phyloP scores from a whole-genome alignment of 2,113 vertebrate genomes.

The Salvelinus sp. region DNA sequence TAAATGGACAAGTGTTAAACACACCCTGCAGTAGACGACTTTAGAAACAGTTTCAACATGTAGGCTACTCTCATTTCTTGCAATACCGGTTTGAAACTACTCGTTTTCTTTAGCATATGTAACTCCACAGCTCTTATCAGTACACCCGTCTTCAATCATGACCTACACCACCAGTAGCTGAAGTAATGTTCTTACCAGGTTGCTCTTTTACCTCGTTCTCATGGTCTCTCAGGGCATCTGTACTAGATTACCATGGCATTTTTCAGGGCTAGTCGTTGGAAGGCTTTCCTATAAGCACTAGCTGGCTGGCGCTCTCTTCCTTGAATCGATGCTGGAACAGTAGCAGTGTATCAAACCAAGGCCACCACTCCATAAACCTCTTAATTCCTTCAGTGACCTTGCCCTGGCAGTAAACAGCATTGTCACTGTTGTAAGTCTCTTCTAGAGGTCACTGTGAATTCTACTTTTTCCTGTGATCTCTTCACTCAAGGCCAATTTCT shows the following conservation, averaged over 20 bases:
- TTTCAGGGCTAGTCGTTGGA: constrained; percentile 42
- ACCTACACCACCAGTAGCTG: not conserved
- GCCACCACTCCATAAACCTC: constrained; percentile 16
- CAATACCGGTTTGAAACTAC: too few relatives aligned
- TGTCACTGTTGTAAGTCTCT: constrained; percentile 5
- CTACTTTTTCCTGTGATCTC: not conserved
- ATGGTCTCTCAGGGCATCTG: constrained; percentile 31
- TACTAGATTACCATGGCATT: constrained; percentile 5
- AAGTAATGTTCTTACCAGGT: not conserved
- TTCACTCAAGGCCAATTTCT: constrained; percentile 32
- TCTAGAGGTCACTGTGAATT: not conserved
- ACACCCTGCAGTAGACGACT: too few relatives aligned
- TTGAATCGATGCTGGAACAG: constrained; percentile 38
- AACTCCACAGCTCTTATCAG: not conserved
- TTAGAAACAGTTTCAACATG: too few relatives aligned
- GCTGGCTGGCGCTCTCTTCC: not conserved
- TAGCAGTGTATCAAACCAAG: constrained; percentile 47
- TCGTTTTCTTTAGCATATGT: not conserved
- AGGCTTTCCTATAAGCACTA: constrained; percentile 15
- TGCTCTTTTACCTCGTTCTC: constrained; percentile 7
- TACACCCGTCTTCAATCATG: not conserved
- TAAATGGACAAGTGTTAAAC: too few relatives aligned
- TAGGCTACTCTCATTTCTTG: too few relatives aligned
- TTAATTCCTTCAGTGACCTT: constrained; percentile 30
- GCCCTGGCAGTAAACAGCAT: not conserved